Conservation (phyloP, 2,888 invertebrate genomes). For the Phragmatobia fuliginosa region DNA sequence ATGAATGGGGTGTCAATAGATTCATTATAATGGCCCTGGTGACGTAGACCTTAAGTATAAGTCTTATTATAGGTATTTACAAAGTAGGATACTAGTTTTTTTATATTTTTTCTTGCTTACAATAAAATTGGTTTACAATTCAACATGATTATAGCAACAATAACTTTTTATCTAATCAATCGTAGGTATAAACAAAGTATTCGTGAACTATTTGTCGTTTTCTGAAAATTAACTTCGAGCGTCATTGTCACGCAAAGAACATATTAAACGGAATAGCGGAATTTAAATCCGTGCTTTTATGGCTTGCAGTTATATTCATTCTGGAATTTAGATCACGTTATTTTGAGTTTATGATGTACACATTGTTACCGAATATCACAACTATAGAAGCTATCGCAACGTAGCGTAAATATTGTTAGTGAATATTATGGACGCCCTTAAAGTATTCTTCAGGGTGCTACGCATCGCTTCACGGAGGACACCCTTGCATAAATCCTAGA, state of each 20-base stretch:
- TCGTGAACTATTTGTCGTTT: not conserved
- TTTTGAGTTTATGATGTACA: not conserved
- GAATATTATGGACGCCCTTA: slow-evolving; percentile 50
- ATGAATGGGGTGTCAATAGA: too few species aligned
- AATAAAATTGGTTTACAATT: not conserved
- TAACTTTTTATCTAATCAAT: not conserved
- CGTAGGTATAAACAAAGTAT: not conserved
- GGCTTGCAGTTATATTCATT: not conserved
- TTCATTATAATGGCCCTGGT: too few species aligned
- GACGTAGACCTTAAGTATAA: too few species aligned
- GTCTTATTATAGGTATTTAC: too few species aligned
- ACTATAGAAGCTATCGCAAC: slow-evolving; percentile 7
- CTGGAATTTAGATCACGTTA: not conserved
- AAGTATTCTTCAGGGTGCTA: slow-evolving; percentile 41
- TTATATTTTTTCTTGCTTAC: too few species aligned
- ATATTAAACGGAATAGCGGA: not conserved
- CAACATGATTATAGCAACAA: not conserved
- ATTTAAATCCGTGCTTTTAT: slow-evolving; percentile 1
- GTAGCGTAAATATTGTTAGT: slow-evolving; percentile 28
- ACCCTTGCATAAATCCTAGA: slow-evolving; percentile 75
- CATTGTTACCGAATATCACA: not conserved
- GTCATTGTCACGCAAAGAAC: slow-evolving; percentile 1
- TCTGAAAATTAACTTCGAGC: not conserved
- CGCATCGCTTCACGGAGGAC: slow-evolving; percentile 48
- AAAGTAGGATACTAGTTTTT: too few species aligned